phyloP scores from a whole-genome alignment of 2,113 vertebrate genomes.

The Ophiodon elongatus region DNA sequence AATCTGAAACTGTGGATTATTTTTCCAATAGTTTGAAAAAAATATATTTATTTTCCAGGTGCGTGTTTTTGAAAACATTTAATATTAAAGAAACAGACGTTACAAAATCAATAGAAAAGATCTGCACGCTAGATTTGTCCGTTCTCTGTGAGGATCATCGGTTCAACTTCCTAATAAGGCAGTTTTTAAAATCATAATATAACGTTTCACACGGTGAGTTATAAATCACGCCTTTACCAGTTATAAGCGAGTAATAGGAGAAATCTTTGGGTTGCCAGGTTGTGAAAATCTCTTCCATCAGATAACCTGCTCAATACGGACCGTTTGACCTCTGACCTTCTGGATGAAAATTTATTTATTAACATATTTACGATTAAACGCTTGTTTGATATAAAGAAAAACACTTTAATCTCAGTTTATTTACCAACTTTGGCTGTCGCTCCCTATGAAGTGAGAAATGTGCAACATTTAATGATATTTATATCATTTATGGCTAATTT shows the following conservation, averaged over 20 bases:
- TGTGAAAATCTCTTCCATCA: neutral
- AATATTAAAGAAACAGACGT: slow-evolving; percentile 18
- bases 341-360: neutral
- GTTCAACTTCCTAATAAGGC: neutral
- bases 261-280: slow-evolving; percentile 2
- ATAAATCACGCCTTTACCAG: neutral
- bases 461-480: neutral
- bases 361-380: neutral
- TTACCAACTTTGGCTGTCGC: neutral
- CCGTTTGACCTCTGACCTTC: slow-evolving; percentile 3
- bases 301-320: neutral
- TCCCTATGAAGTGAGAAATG: neutral
- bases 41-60: no score
- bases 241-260: neutral
- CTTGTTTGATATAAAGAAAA: no score
- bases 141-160: no score
- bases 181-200: neutral
- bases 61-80: slow-evolving; percentile 34
- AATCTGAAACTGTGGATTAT: no score
- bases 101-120: slow-evolving; percentile 40
- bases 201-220: neutral
- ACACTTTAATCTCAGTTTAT: neutral
- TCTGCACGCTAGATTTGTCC: neutral
- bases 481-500: neutral
- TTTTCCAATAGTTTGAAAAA: no score